Evolutionary conservation across 2,113 vertebrate genomes (phyloP).

Genomic region (Penelope pileata): DNA sequence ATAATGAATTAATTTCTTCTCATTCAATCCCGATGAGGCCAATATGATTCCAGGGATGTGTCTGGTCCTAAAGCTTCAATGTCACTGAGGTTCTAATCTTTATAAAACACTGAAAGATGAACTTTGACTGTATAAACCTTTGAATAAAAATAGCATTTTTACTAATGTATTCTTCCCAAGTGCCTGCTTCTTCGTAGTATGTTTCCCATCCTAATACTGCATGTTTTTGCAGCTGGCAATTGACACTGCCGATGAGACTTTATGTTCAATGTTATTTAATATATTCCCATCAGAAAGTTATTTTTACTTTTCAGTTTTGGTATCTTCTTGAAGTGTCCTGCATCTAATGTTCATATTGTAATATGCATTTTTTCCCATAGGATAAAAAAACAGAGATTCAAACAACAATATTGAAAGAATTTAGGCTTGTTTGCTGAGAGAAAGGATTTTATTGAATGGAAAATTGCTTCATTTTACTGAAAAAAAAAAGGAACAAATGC

Average conservation of each 20-base stretch:
- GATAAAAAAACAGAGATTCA: constrained; percentile 39
- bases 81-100: neutral
- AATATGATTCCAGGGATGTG: neutral
- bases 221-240: constrained; percentile 76
- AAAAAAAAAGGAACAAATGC: neutral
- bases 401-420: constrained; percentile 27
- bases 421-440: neutral
- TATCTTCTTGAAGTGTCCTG: constrained; percentile 48
- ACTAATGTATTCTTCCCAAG: constrained; percentile 58
- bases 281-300: constrained; percentile 70
- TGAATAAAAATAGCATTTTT: constrained; percentile 61
- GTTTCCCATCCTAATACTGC: constrained; percentile 65
- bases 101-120: constrained; percentile 39
- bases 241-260: constrained; percentile 64
- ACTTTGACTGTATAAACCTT: constrained; percentile 57
- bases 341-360: constrained; percentile 27
- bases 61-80: neutral
- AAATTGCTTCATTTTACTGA: neutral
- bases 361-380: constrained; percentile 69
- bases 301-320: constrained; percentile 64
- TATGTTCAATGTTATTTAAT: constrained; percentile 64
- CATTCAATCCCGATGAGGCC: accelerated
- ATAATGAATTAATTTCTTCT: neutral
- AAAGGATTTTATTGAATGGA: neutral
- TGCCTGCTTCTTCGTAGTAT: constrained; percentile 53